phyloP scores from a whole-genome alignment of 2,888 invertebrate species.

The Acronicta psi region DNA sequence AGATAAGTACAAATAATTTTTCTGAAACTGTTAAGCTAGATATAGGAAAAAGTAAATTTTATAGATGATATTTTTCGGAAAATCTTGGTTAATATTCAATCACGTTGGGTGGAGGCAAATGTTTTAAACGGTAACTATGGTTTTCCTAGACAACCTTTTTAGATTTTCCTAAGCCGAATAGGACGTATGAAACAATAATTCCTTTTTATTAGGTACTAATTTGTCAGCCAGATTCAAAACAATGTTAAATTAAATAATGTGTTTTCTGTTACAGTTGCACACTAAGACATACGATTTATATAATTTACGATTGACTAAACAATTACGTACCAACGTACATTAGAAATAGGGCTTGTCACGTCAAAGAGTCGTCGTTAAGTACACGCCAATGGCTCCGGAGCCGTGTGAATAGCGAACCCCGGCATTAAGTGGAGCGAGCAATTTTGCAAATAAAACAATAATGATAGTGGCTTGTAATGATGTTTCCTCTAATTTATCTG shows the following conservation, averaged over 20 bases:
- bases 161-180: no score
- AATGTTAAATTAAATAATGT: conserved; percentile 12
- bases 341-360: conserved; percentile 77
- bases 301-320: conserved; percentile 70
- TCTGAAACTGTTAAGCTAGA: conserved; percentile 56
- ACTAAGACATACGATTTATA: conserved; percentile 51
- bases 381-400: conserved; percentile 68
- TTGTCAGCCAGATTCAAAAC: conserved; percentile 1
- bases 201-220: no score
- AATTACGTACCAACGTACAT: conserved; percentile 67
- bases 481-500: conserved; percentile 74
- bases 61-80: conserved; percentile 31
- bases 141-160: background rate
- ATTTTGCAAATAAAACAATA: conserved; percentile 83
- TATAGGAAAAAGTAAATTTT: conserved; percentile 54
- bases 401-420: conserved; percentile 74
- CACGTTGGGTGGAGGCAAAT: conserved; percentile 3
- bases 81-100: conserved; percentile 20
- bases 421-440: conserved; percentile 74
- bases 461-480: conserved; percentile 75
- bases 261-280: conserved; percentile 17
- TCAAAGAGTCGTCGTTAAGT: conserved; percentile 77
- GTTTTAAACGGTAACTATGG: background rate
- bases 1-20: conserved; percentile 60
- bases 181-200: background rate